These are phyloP conservation scores for Arenaria interpres DNA, from an alignment of 2,113 vertebrate genomes.

Conservation along the genomic window DNA sequence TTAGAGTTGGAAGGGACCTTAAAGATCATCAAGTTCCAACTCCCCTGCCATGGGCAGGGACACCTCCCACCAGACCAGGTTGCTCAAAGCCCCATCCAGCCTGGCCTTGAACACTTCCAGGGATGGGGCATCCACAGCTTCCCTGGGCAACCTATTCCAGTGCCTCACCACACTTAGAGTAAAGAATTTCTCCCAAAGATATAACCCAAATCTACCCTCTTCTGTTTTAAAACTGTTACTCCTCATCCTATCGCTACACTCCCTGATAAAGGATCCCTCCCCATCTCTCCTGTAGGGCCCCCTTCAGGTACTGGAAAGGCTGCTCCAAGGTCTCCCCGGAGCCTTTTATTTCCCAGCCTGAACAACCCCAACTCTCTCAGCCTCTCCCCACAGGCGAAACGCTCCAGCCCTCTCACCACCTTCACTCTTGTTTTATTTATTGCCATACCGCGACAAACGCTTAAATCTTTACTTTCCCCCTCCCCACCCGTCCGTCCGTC, in stretches of 20 bases:
- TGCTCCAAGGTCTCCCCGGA: not conserved
- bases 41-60: not conserved
- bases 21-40: not conserved
- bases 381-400: not conserved
- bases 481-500: too few relatives aligned
- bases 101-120: not conserved
- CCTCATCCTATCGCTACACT: too few relatives aligned
- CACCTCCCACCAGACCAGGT: not conserved
- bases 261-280: not conserved
- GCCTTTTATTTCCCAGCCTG: not conserved
- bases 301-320: not conserved
- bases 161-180: not conserved
- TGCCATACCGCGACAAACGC: not conserved
- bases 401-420: not conserved
- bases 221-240: not conserved
- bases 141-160: not conserved
- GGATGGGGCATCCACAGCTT: not conserved
- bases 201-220: not conserved
- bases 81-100: not conserved
- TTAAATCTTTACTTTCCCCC: accelerated
- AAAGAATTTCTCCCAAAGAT: not conserved
- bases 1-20: not conserved
- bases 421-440: not conserved
- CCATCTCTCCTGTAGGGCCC: not conserved
- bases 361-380: not conserved